phyloP scores from a whole-genome alignment of 2,113 vertebrate genomes.

The Sprattus sprattus region DNA sequence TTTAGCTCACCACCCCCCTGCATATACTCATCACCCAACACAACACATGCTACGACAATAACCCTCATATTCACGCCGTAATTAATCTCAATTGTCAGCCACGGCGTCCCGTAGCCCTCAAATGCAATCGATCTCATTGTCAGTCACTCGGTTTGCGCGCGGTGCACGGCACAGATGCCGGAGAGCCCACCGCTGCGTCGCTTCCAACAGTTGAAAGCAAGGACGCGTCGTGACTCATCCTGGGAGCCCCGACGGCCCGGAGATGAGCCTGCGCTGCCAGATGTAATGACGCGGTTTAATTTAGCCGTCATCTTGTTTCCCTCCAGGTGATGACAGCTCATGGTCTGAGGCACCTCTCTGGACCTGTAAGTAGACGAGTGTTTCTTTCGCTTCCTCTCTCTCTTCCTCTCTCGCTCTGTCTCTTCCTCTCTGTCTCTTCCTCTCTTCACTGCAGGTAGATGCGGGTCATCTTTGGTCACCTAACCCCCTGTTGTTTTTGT shows the following conservation, averaged over 20 bases:
- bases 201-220: not conserved
- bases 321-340: slow-evolving; percentile 73
- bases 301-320: slow-evolving; percentile 38
- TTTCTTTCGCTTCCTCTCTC: not conserved
- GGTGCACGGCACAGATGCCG: not conserved
- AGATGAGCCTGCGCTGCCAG: not conserved
- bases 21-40: not conserved
- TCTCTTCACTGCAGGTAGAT: not conserved
- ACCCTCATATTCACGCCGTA: not conserved
- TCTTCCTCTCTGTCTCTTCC: not conserved
- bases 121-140: not conserved
- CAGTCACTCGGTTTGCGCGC: not conserved
- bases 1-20: too few relatives aligned
- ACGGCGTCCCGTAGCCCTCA: not conserved
- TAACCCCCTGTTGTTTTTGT: not conserved
- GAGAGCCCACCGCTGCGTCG: not conserved
- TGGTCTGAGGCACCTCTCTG: slow-evolving; percentile 70
- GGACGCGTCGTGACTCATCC: not conserved
- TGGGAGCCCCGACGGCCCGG: not conserved
- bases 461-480: not conserved
- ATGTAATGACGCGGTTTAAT: not conserved
- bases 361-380: slow-evolving; percentile 63
- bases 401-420: not conserved
- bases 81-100: not conserved
- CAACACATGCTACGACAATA: not conserved